phyloP scores from a whole-genome alignment of 2,113 vertebrate species.

The Brachirus orientalis region DNA sequence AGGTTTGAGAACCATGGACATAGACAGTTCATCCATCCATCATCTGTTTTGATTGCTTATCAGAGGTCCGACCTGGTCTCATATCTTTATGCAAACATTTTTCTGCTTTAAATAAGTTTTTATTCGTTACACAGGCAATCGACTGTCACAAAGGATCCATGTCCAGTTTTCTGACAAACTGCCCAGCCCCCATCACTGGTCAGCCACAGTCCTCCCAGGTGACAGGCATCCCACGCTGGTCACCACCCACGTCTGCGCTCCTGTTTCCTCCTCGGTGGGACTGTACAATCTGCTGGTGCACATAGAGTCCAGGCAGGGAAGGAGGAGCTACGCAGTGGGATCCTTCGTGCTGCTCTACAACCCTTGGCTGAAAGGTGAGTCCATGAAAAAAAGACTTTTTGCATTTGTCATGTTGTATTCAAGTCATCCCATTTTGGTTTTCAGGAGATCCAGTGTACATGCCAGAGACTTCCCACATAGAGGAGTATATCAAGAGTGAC shows the following conservation, averaged over 20 bases:
- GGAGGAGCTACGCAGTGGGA: conserved; percentile 37
- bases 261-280: conserved; percentile 57
- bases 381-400: not conserved
- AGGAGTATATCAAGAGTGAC: conserved; percentile 74
- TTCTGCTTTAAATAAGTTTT: not conserved
- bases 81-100: no score
- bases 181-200: conserved; percentile 29
- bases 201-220: conserved; percentile 38
- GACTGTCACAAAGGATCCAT: conserved; percentile 40
- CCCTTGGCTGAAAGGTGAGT: conserved; percentile 68
- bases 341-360: conserved; percentile 69
- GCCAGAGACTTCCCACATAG: conserved; percentile 34
- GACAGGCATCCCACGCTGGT: conserved; percentile 19
- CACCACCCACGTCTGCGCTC: conserved; percentile 58
- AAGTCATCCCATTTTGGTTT: not conserved
- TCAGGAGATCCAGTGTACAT: conserved; percentile 73
- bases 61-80: no score
- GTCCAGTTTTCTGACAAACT: conserved; percentile 4
- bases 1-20: no score
- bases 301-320: not conserved
- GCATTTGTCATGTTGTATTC: not conserved
- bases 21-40: no score
- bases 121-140: conserved; percentile 27
- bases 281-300: conserved; percentile 54
- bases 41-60: no score